phyloP scores from a whole-genome alignment of 2,888 invertebrate genomes.

The Agrotis puta region DNA sequence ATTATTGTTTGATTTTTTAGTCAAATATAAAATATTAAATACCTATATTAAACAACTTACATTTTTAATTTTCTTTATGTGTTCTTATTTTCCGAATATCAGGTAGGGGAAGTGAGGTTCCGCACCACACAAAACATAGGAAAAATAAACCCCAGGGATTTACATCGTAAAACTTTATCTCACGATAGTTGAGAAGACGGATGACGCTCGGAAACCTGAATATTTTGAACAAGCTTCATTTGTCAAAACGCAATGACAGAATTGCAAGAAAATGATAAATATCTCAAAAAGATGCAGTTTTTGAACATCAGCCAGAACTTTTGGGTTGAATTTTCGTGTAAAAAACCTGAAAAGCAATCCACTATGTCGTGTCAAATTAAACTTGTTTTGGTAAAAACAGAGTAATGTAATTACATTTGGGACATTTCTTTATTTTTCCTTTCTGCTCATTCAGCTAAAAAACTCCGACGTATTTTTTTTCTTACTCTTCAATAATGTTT shows the following conservation, averaged over 20 bases:
- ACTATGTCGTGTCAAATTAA: conserved; percentile 12
- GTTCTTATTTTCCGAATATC: conserved; percentile 19
- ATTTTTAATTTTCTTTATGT: not conserved
- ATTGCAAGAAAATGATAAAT: conserved; percentile 56
- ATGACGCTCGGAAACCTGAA: conserved; percentile 31
- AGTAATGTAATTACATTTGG: conserved; percentile 40
- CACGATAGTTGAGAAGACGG: conserved; percentile 37
- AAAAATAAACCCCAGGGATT: conserved; percentile 16
- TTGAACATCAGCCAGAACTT: conserved; percentile 59
- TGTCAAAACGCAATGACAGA: conserved; percentile 50
- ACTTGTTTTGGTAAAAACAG: conserved; percentile 34
- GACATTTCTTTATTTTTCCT: conserved; percentile 30
- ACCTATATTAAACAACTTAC: too few species aligned
- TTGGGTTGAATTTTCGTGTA: conserved; percentile 29
- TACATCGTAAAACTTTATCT: conserved; percentile 26
- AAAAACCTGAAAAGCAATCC: conserved; percentile 24
- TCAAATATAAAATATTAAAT: too few species aligned
- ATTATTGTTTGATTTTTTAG: not conserved
- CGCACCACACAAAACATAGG: conserved; percentile 4
- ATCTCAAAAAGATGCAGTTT: conserved; percentile 41
- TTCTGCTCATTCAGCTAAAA: conserved; percentile 13
- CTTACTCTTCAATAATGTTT: conserved; percentile 13
- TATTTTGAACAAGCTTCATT: conserved; percentile 48
- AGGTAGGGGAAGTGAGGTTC: not conserved
- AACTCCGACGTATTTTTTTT: not conserved